These are phyloP conservation scores for Psilanteris sp. DNA, from an alignment of 1,140 invertebrate species.

Conservation along the genomic window DNA sequence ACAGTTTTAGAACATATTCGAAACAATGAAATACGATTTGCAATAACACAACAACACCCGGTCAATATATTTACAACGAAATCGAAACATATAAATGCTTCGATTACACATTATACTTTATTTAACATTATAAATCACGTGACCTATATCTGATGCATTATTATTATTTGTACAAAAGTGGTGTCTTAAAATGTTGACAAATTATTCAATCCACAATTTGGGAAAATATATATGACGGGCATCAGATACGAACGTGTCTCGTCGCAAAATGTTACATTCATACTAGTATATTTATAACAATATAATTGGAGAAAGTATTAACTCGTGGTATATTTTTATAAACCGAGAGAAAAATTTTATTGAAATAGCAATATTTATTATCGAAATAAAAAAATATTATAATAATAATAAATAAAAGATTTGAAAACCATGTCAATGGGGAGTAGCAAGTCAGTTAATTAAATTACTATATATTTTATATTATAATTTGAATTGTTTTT, in stretches of 20 bases:
- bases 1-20: background rate
- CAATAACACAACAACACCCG: constrained; percentile 20
- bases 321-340: constrained; percentile 17
- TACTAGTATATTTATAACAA: constrained; percentile 38
- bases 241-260: constrained; percentile 12
- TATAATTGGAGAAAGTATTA: constrained; percentile 41
- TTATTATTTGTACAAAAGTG: constrained; percentile 34
- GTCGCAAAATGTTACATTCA: constrained; percentile 13
- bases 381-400: too few species aligned
- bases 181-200: constrained; percentile 2
- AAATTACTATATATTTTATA: too few species aligned
- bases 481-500: too few species aligned
- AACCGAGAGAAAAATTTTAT: constrained; percentile 2
- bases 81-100: constrained; percentile 26
- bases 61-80: constrained; percentile 33
- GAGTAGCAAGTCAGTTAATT: too few species aligned
- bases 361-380: constrained; percentile 37
- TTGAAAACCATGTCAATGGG: too few species aligned
- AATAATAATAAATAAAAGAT: too few species aligned
- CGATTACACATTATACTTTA: constrained; percentile 22
- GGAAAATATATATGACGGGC: constrained; percentile 29
- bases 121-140: constrained; percentile 33
- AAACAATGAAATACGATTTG: constrained; percentile 6
- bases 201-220: constrained; percentile 10
- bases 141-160: constrained; percentile 19